Evolutionary conservation across 2,113 vertebrate genomes (phyloP), one percentile per base, ranked within the genome.

Genomic region (Cavia aperea): DNA sequence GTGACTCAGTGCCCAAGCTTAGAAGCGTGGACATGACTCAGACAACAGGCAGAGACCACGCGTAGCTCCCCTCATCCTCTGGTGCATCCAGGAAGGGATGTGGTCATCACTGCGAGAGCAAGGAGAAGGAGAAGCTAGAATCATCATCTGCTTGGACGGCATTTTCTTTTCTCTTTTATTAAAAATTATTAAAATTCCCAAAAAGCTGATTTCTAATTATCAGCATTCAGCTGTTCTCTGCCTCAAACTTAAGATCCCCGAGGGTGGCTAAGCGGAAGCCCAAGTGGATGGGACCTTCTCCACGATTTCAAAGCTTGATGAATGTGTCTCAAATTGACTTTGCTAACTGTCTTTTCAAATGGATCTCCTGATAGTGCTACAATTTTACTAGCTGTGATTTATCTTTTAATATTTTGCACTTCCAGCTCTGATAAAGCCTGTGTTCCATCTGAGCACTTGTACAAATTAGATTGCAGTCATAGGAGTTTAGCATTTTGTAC

Each of bases 321-420:
- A 83, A 92, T 86, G 58, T 83, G 26, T 43, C 84, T 93, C 90
- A 62, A 12, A 94, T 72, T 73, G 81, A 77, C 89, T 95, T 73
- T 31, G 89, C 75, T 79, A 82, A 95, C 84, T 89, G 75, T 92
- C 94, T 94, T 94, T 93, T 70, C 84, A 91, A 91, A 95, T 92
- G 87, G 70, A 94, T 94, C 94, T 96, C 90, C 81, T 86, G 94
- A 65, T 84, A 91, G 92, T 18, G 9, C 94, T 94, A 86, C 4
- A 0, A 60, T 93, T 95, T 95, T 93, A 92, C 81, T 90, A 94
- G 95, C 63, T 62, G 89, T 95, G 95, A 96, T 95, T 97, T 92
- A 91, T 89, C 92, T 95, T 96, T 95, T 95, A 96, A 93, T 95
- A 96, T 95, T 96, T 94, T 94, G 84, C 24, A 78, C 89, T 95